Conservation (phyloP, 2,113 vertebrate species). For the Erpornis zantholeuca region DNA sequence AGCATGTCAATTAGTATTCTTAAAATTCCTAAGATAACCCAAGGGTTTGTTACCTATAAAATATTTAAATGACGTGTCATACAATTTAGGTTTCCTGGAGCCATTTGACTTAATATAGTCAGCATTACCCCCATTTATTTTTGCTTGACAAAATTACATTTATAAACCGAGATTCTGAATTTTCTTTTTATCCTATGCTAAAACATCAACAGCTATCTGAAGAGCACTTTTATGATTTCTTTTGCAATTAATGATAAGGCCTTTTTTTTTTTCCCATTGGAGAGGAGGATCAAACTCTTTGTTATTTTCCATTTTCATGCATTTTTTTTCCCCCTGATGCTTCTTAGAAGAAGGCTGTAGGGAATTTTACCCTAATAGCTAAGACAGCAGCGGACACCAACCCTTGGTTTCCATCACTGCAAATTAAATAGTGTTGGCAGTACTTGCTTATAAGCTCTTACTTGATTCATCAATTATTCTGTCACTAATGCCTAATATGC, state of each 20-base stretch:
- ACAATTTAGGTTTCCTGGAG: neutral
- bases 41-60: neutral
- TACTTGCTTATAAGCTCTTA: neutral
- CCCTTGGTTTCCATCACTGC: neutral
- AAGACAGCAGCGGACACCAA: neutral
- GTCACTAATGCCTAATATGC: neutral
- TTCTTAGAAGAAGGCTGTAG: neutral
- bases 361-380: neutral
- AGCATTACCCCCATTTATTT: neutral
- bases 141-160: neutral
- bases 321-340: neutral
- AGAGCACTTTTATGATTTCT: neutral
- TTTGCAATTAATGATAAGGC: neutral
- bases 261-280: neutral
- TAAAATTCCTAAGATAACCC: neutral
- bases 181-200: neutral
- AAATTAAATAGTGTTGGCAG: neutral
- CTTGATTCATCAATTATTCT: conserved; percentile 4
- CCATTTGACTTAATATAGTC: neutral
- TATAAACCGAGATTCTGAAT: neutral
- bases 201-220: neutral
- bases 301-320: neutral
- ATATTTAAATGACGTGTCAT: neutral
- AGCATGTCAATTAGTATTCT: neutral
- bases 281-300: neutral